Base-by-base conservation (phyloP, 2,797 vertebrate species). In the Taeniopygia guttata region DNA sequence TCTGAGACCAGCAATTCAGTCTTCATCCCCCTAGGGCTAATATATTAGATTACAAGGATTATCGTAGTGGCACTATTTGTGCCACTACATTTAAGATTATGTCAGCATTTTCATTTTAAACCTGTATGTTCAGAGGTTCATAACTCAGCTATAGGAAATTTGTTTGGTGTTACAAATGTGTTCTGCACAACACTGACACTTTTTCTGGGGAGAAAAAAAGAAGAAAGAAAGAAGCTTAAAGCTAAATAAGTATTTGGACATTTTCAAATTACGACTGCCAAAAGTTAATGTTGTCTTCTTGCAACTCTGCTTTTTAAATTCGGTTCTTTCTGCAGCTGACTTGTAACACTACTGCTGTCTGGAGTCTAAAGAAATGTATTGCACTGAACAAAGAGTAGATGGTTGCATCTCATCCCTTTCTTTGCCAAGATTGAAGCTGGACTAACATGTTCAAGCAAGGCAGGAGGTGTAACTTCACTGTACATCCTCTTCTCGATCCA, bases 81-180 rank as follows among this genome's bases (percentile, higher is more conserved):
- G 94, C 88, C 79, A 84, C 88, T 95, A 75, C 83, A 80, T 85
- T 97, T 96, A 95, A 97, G 84, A 95, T 76, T 80, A 82, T 87
- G 85, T 88, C 91, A 96, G 77, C 68, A 63, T 96, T 97, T 96
- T 83, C 68, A 94, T 97, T 95, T 94, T 86, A 95, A 97, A 95
- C 68, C 34, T 86, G 78, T 59, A 56, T 45, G 69, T 89, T 96
- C 67, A 87, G 85, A 92, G 84, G 68, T 92, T 97, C 93, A 84
- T 93, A 96, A 96, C 75, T 96, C 96, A 88, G 76, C 91, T 94
- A 20, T 40, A 89, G 87, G 87, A 81, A 89, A 70, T 93, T 87
- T 93, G 29, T 78, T 96, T 72, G 90, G 59, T 52, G 12, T 9
- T 89, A 87, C 20, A 96, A 86, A 76, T 2, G 7, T 64, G 77